Conservation (phyloP, 2,888 invertebrate species). For the Meloe dianella region DNA sequence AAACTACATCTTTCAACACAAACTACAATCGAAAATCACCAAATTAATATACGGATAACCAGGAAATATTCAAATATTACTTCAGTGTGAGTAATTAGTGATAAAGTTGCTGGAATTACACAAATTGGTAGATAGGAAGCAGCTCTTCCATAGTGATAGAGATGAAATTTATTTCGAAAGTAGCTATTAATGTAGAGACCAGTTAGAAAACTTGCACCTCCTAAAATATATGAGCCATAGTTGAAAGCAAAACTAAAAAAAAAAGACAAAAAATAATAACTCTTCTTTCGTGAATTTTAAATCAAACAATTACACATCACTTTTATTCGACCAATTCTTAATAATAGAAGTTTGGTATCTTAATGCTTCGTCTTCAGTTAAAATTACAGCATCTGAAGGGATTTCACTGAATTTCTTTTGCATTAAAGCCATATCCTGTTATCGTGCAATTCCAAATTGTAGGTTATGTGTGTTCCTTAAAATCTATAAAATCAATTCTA, state of each 20-base stretch:
- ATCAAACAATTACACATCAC: conserved; percentile 66
- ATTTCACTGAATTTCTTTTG: conserved; percentile 59
- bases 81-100: conserved; percentile 65
- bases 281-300: conserved; percentile 15
- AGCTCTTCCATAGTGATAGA: conserved; percentile 65
- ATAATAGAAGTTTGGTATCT: conserved; percentile 67
- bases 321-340: conserved; percentile 64
- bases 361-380: conserved; percentile 66
- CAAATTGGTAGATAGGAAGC: conserved; percentile 69
- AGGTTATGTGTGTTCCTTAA: conserved; percentile 17
- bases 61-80: conserved; percentile 51
- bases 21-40: conserved; percentile 56
- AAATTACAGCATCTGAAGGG: conserved; percentile 67
- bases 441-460: not conserved
- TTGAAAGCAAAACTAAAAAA: conserved; percentile 62
- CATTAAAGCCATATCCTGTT: conserved; percentile 64
- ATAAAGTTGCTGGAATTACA: conserved; percentile 65
- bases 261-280: conserved; percentile 1
- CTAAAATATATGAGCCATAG: conserved; percentile 63
- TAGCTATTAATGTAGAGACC: conserved; percentile 69
- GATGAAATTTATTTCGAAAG: conserved; percentile 67
- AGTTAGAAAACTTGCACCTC: conserved; percentile 61
- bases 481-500: not conserved
- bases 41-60: conserved; percentile 10
- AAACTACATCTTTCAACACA: conserved; percentile 64